phyloP scores from a whole-genome alignment of 2,888 invertebrate species.

The Dorcus hopei region DNA sequence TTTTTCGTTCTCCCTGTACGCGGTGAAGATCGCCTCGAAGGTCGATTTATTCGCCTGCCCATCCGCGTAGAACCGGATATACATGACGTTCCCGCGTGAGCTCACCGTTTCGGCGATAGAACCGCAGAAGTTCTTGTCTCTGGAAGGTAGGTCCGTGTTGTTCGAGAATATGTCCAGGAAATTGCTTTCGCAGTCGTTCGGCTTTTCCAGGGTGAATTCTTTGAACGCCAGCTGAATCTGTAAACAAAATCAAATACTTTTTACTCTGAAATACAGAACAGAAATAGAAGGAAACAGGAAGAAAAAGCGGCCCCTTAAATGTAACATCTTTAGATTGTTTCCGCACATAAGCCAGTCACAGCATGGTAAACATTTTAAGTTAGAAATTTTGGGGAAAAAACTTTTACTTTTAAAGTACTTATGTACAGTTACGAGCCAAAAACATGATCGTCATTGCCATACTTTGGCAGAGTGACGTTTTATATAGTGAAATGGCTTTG shows the following conservation, averaged over 20 bases:
- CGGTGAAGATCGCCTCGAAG: conserved; percentile 73
- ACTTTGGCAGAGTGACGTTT: no score
- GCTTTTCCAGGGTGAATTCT: conserved; percentile 63
- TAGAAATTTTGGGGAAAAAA: no score
- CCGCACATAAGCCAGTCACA: no score
- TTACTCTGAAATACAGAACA: no score
- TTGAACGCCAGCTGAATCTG: conserved; percentile 70
- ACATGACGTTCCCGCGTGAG: conserved; percentile 66
- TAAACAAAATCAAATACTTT: conserved; percentile 30
- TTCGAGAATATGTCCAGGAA: conserved; percentile 71
- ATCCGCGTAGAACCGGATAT: conserved; percentile 71
- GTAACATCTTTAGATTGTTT: no score
- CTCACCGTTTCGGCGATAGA: conserved; percentile 77
- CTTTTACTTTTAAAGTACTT: no score
- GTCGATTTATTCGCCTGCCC: conserved; percentile 58
- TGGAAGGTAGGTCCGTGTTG: conserved; percentile 59
- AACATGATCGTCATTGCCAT: no score
- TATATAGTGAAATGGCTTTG: no score
- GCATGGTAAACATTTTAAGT: no score
- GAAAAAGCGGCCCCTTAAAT: no score
- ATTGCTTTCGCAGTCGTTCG: conserved; percentile 76
- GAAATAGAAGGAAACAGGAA: no score
- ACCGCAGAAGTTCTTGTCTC: conserved; percentile 75
- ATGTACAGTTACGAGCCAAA: no score
- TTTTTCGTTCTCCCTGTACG: conserved; percentile 62